A percentile compares a stretch with the other conserved stretches of the same genome.
phyloP scores from a whole-genome alignment of 2,113 vertebrate species.

The Hyperopisus bebe region DNA sequence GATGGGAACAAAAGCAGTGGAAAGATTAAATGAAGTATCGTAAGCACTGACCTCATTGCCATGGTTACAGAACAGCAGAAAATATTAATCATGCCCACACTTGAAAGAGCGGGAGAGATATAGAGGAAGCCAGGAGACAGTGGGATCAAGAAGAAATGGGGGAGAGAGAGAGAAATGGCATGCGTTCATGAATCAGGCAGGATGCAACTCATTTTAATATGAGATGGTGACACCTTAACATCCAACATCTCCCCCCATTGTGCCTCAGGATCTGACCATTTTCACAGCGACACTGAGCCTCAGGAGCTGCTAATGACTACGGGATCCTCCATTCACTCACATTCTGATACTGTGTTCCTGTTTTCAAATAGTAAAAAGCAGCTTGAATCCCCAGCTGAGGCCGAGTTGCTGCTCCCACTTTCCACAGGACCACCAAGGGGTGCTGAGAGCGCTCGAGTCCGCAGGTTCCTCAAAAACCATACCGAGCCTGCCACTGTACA shows the following conservation, averaged over 20 bases:
- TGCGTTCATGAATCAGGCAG: not conserved
- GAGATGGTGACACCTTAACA: not conserved
- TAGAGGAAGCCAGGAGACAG: slow-evolving; percentile 22
- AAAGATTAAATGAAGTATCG: slow-evolving; percentile 99
- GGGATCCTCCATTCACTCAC: not conserved
- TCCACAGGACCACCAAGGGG: not conserved
- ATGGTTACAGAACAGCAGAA: slow-evolving; percentile 98
- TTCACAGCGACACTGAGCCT: not conserved
- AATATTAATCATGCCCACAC: slow-evolving; percentile 96
- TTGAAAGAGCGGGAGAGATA: slow-evolving; percentile 47
- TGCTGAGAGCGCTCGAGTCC: not conserved
- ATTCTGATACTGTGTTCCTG: not conserved
- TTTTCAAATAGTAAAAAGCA: not conserved
- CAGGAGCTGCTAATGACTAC: not conserved
- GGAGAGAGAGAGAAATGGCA: not conserved
- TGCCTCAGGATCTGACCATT: not conserved
- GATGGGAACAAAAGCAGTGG: slow-evolving; percentile 73
- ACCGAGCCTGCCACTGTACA: not conserved
- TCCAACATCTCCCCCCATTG: not conserved
- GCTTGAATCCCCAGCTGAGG: not conserved
- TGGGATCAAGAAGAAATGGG: slow-evolving; percentile 12
- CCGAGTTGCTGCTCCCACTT: not conserved
- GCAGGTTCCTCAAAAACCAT: not conserved
- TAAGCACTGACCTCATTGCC: slow-evolving; percentile 99
- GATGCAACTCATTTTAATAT: not conserved